These are phyloP conservation scores for Uria aalge DNA, from an alignment of 2,113 vertebrate genomes.

Conservation along the genomic window DNA sequence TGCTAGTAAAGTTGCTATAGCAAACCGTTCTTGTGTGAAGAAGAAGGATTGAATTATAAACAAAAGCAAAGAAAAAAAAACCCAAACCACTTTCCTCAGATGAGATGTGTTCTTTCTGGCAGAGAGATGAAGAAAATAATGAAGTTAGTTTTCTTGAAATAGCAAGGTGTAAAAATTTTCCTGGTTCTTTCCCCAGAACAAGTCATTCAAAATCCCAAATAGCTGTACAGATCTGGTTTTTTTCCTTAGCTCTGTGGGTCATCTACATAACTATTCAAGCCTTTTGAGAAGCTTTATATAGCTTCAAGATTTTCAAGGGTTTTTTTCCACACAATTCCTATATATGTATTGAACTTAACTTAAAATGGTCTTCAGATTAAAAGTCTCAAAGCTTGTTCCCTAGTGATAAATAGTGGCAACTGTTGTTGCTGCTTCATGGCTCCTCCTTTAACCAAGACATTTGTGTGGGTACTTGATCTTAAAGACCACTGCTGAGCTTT, in stretches of 20 bases:
- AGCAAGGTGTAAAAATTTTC: neutral
- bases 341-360: neutral
- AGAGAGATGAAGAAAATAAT: neutral
- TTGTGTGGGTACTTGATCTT: neutral
- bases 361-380: neutral
- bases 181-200: neutral
- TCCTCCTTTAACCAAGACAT: neutral
- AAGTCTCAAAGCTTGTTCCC: neutral
- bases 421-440: neutral
- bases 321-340: neutral
- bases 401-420: neutral
- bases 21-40: slow-evolving; percentile 26
- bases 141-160: neutral
- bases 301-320: neutral
- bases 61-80: neutral
- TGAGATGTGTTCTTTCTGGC: neutral
- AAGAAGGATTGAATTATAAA: slow-evolving; percentile 24
- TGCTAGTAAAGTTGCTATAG: neutral
- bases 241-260: neutral
- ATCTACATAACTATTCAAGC: neutral
- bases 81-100: neutral
- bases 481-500: neutral
- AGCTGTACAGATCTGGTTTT: neutral
- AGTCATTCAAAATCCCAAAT: neutral
- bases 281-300: neutral